Percentiles rank a stretch among this genome's conserved stretches.
Conservation (phyloP, 2,888 invertebrate genomes). For the Anorthoa munda region DNA sequence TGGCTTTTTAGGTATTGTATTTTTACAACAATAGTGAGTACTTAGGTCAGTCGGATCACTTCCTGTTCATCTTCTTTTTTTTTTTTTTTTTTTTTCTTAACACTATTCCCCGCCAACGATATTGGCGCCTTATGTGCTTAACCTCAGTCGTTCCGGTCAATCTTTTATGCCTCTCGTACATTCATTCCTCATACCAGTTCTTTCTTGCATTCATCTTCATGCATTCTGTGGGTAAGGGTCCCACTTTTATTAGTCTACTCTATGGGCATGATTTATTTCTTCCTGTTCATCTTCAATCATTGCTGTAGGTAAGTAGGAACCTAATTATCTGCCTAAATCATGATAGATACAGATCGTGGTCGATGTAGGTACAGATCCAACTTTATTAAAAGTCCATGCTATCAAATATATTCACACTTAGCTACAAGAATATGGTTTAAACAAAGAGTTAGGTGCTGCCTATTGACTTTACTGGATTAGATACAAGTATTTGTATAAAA, state of each 20-base stretch:
- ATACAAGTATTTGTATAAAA: constrained; percentile 42
- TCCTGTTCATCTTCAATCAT: background rate
- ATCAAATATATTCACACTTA: constrained; percentile 23
- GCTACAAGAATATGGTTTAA: constrained; percentile 3
- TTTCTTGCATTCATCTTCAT: too few relatives aligned
- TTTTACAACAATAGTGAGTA: background rate
- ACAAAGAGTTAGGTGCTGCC: constrained; percentile 26
- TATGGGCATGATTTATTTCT: too few relatives aligned
- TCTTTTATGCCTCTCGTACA: too few relatives aligned
- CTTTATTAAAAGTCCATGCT: constrained; percentile 21
- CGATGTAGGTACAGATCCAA: background rate
- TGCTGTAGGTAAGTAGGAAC: background rate
- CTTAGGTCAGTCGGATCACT: background rate
- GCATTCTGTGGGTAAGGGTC: too few relatives aligned
- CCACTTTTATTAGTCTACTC: too few relatives aligned
- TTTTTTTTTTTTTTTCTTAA: too few relatives aligned
- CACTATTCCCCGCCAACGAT: too few relatives aligned
- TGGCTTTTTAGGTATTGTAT: too few relatives aligned
- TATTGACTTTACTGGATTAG: constrained; percentile 6
- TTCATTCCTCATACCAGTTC: too few relatives aligned
- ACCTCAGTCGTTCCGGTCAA: too few relatives aligned
- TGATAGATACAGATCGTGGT: too few relatives aligned
- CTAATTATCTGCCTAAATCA: background rate
- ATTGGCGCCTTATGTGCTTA: too few relatives aligned
- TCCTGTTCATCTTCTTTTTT: background rate